Percentiles rank a stretch among this genome's conserved stretches.
These are phyloP conservation scores for Cichladusa arquata DNA, from an alignment of 2,113 vertebrate species.

Conservation along the genomic window DNA sequence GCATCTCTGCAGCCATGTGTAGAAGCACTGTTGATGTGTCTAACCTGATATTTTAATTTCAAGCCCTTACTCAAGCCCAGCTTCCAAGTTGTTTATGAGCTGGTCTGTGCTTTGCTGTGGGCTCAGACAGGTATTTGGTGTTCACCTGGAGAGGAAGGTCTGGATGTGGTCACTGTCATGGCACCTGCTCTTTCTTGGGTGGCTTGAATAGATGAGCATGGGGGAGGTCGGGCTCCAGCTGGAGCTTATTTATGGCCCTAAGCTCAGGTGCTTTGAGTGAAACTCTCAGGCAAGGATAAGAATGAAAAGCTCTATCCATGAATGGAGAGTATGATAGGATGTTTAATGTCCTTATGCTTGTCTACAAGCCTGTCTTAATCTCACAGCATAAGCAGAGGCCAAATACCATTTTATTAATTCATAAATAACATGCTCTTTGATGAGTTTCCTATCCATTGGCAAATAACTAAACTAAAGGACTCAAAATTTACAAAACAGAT, in stretches of 20 bases:
- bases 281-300: neutral
- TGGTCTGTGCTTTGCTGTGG: neutral
- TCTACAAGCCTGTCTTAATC: neutral
- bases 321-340: neutral
- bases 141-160: neutral
- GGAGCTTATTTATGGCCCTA: neutral
- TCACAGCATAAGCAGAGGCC: neutral
- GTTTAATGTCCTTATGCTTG: neutral
- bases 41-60: neutral
- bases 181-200: neutral
- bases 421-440: neutral
- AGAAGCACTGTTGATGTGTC: neutral
- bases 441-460: neutral
- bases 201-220: neutral
- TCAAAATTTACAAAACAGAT: neutral
- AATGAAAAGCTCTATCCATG: neutral
- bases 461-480: neutral
- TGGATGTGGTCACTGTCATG: neutral
- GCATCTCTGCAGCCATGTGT: neutral
- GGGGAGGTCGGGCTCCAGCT: accelerated
- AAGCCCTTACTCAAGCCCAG: neutral
- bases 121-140: neutral
- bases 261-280: neutral
- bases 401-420: neutral
- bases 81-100: neutral